Conservation (phyloP, 1,140 invertebrate genomes). For the Drosophila repletoides region DNA sequence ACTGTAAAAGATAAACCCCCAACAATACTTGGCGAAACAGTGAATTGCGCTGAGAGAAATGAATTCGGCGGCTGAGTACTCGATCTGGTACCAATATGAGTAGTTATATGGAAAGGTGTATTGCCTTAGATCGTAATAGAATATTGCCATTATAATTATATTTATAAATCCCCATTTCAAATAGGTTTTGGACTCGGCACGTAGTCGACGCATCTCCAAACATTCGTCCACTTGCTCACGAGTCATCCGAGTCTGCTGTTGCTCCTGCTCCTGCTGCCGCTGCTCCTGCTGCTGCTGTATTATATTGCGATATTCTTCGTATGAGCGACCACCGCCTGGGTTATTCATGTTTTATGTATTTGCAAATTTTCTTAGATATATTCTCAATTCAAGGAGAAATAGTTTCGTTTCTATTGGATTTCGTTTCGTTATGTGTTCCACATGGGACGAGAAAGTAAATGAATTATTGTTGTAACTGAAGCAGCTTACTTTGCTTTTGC, state of each 20-base stretch:
- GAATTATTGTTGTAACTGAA: slow-evolving; percentile 16
- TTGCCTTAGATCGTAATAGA: slow-evolving; percentile 60
- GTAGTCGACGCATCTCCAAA: slow-evolving; percentile 50
- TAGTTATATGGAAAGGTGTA: slow-evolving; percentile 27
- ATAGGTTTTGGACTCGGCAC: slow-evolving; percentile 46
- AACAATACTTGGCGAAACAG: slow-evolving; percentile 81
- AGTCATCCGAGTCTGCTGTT: no score
- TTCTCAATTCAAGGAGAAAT: no score
- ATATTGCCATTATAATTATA: slow-evolving; percentile 45
- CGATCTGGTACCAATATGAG: slow-evolving; percentile 67
- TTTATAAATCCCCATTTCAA: slow-evolving; percentile 74
- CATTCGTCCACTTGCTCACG: slow-evolving; percentile 54
- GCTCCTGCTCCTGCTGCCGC: no score
- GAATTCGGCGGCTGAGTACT: slow-evolving; percentile 69
- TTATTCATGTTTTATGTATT: no score
- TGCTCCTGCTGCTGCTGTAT: no score
- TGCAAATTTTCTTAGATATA: no score
- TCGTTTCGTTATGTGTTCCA: no score
- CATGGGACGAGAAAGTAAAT: slow-evolving; percentile 43
- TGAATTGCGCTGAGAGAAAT: slow-evolving; percentile 80
- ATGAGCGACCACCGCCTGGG: no score
- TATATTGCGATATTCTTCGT: no score
- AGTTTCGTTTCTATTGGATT: no score
- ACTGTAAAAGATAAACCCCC: slow-evolving; percentile 55
- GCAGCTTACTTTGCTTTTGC: slow-evolving; percentile 18